Evolutionary conservation across 2,888 invertebrate genomes (phyloP).

Genomic region (Campoplex capitator): DNA sequence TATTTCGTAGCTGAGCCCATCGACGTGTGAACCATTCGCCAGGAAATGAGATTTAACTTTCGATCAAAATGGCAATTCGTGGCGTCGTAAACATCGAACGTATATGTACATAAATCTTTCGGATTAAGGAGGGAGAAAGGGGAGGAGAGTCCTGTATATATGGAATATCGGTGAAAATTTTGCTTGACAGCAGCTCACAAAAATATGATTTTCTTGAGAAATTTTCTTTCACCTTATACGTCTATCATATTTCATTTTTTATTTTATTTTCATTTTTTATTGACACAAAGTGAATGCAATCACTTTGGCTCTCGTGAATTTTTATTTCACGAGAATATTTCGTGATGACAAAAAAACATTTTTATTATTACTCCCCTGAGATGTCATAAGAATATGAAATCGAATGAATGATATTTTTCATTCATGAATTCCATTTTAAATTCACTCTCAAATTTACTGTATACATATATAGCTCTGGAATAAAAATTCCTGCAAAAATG

Average conservation of each 20-base stretch:
- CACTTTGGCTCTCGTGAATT: background rate
- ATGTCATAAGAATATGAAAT: background rate
- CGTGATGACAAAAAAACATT: background rate
- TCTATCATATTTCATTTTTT: background rate
- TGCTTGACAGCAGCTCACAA: background rate
- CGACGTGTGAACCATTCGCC: conserved; percentile 10
- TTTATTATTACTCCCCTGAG: background rate
- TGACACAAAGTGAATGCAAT: background rate
- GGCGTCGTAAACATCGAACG: background rate
- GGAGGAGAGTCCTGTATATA: background rate
- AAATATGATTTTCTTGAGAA: background rate
- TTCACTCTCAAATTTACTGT: background rate
- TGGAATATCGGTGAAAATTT: background rate
- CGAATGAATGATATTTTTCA: background rate
- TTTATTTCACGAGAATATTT: background rate
- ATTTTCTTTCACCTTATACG: background rate
- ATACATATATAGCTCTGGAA: background rate
- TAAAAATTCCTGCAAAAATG: background rate
- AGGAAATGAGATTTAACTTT: conserved; percentile 47
- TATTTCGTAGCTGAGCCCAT: conserved; percentile 19
- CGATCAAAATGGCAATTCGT: conserved; percentile 35
- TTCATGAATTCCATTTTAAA: background rate
- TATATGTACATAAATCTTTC: conserved; percentile 2
- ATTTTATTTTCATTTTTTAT: background rate
- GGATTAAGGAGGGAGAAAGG: background rate